A percentile compares a stretch with the other conserved stretches of the same genome.
Conservation (phyloP, 2,888 invertebrate species). For the Acleris laterana region DNA sequence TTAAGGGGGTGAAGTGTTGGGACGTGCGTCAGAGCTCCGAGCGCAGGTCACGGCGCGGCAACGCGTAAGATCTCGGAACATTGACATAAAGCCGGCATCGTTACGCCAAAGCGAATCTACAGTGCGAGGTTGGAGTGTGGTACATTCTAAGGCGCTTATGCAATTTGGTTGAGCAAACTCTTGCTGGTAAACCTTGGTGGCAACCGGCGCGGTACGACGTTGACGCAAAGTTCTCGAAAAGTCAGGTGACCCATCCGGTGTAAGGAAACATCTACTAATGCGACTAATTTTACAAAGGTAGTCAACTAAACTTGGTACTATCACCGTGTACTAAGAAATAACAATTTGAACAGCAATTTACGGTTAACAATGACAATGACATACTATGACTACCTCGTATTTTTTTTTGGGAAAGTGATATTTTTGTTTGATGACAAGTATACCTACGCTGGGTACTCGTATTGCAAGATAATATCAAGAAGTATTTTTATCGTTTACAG, state of each 20-base stretch:
- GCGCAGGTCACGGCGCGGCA: conserved; percentile 29
- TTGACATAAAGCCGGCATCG: conserved; percentile 45
- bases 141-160: conserved; percentile 58
- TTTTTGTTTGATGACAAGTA: too few relatives aligned
- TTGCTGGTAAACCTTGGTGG: conserved; percentile 31
- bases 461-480: too few relatives aligned
- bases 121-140: conserved; percentile 43
- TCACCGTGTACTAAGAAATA: too few relatives aligned
- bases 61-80: conserved; percentile 33
- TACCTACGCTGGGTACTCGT: too few relatives aligned
- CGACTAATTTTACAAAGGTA: neutral
- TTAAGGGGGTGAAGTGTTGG: conserved; percentile 28
- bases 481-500: too few relatives aligned
- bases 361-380: too few relatives aligned
- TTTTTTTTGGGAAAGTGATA: too few relatives aligned
- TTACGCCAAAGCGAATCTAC: conserved; percentile 48
- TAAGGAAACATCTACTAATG: neutral
- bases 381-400: too few relatives aligned
- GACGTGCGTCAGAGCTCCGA: conserved; percentile 32
- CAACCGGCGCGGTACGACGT: conserved; percentile 24
- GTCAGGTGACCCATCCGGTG: conserved; percentile 10
- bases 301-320: too few relatives aligned
- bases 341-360: neutral
- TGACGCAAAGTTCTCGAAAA: conserved; percentile 27
- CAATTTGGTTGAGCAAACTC: conserved; percentile 60